Evolutionary conservation across 1,140 invertebrate species (phyloP), one percentile per base, ranked within the genome.

Genomic region (Aricia agestis): DNA sequence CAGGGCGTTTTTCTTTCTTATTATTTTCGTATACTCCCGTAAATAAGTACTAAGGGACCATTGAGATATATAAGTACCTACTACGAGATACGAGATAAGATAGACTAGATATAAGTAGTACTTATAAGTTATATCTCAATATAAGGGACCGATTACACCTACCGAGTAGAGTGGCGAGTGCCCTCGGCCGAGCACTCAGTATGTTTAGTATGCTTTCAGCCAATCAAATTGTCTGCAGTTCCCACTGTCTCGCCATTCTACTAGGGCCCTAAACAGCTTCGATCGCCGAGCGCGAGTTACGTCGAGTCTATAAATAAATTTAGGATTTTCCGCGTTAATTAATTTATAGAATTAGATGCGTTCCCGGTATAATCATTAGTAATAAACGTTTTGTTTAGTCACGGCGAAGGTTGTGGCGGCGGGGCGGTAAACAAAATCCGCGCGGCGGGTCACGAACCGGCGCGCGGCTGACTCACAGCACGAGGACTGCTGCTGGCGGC

Each of bases 381-480:
- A 77, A 79, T 82, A 77, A 74, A 68, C 36, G 77, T 78, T 80
- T 81, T 76, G 76, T 85, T 83, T 81, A 88, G 78, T 86, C 81
- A 86, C 80, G 77, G 70, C 69, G 78, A 81, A 85, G 81, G 80
- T 75, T 80, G 78, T 18, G 78, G 73, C 73, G 78, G 45, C 45
- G 81, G 81, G 80, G 78, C 79, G 81, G 77, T 78, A 84, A 85
- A 84, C 84, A 83, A 85, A 91, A 89, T 87, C 84, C 80, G 73
- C 78, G 71, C 75, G 74, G 74, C 83, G 71, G 86, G 86, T 90
- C 89, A 90, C 86, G 89, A 88, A n/a, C n/a, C n/a, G n/a, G n/a
- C n/a, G n/a, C 76, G 82, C 80, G 63, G 75, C 80, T 91, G 87
- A 91, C 75, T 89, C 88, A 91, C 69, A 70, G 31, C 81, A 83